phyloP scores from a whole-genome alignment of 2,113 vertebrate genomes.

The Symphodus melops region DNA sequence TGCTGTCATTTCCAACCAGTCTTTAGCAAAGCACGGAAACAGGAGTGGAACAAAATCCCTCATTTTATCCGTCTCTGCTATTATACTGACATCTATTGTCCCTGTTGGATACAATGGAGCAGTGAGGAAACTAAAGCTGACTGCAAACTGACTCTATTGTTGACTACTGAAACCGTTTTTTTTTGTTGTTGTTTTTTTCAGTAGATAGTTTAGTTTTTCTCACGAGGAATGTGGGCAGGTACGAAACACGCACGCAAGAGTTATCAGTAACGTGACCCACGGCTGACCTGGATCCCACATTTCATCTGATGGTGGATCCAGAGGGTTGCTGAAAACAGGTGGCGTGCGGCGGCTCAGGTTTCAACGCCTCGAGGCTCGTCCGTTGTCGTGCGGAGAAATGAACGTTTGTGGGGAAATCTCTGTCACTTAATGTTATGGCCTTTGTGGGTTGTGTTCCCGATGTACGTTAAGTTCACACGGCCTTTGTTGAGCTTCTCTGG shows the following conservation, averaged over 20 bases:
- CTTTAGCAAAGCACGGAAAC: constrained; percentile 28
- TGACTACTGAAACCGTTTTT: constrained; percentile 8
- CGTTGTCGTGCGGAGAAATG: constrained; percentile 21
- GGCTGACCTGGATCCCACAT: constrained; percentile 14
- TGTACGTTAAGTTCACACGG: constrained; percentile 16
- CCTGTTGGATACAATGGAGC: constrained; percentile 32
- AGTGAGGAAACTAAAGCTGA: constrained; percentile 57
- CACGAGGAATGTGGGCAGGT: constrained; percentile 48
- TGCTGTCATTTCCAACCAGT: constrained; percentile 27
- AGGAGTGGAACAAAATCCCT: constrained; percentile 46
- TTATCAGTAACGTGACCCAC: constrained; percentile 26
- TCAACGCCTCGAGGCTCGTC: constrained; percentile 19
- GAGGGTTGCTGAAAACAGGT: constrained; percentile 28
- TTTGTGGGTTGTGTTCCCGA: constrained; percentile 37
- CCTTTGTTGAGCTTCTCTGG: constrained; percentile 22
- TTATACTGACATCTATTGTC: constrained; percentile 62
- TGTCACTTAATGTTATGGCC: constrained; percentile 27
- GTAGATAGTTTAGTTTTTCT: constrained; percentile 13
- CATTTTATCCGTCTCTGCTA: constrained; percentile 15
- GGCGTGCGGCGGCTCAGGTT: constrained; percentile 37
- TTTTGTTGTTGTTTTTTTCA: constrained; percentile 4
- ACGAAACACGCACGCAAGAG: constrained; percentile 3
- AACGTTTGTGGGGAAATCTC: constrained; percentile 37
- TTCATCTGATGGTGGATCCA: not conserved
- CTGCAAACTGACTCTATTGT: constrained; percentile 57